Base-by-base conservation (phyloP, 23 tunicate genomes). In the Trididemnum clinides region DNA sequence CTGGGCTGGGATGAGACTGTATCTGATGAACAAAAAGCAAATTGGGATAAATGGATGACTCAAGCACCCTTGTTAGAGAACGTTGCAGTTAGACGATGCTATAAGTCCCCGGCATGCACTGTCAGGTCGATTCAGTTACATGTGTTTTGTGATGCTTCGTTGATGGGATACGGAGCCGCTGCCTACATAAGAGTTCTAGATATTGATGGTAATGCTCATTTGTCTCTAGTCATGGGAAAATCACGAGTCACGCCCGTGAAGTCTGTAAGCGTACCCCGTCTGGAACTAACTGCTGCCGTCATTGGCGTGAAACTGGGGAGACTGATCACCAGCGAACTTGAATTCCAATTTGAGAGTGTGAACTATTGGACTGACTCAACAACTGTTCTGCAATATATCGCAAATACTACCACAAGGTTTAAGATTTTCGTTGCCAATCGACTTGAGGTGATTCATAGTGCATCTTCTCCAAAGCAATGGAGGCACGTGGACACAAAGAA, bases 361-460 rank as follows among this genome's bases (percentile, higher is more conserved):
- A 28, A 30, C 12, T 86, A 49, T 22, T 86, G 90, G 90, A 78
- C 84, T 51, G 90, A 86, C 64, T 37, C 80, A 0, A 86, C 84
- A 22, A 37, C 75, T 0, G 90, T 86, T 2, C 33, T 86, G 50
- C 77, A 51, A 27, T 85, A 77, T 51, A 39, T 86, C 33, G 10
- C 66, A 6, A 85, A 74, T 38, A 57, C 66, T 0, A 0, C 57
- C 0, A 85, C 33, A 22, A 7, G 72, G 21, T 85, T 85, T 59
- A 36, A 85, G 18, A 74, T 1, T 2, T 85, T 74, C 1, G 89
- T 85, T 75, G 83, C 89, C 2, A 75, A 85, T 1, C 82, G 83
- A 15, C 26, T 85, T 10, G 33, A 57, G 0, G 0, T 57, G 33
- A 75, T 85, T n/a, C 72, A 54, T 21, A 58, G 51, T 35, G 44